Percentiles rank a stretch among this genome's conserved stretches.
Evolutionary conservation across 92 coral and sea anemone genomes (phyloP).

Genomic region (Palythoa heliodiscus): DNA sequence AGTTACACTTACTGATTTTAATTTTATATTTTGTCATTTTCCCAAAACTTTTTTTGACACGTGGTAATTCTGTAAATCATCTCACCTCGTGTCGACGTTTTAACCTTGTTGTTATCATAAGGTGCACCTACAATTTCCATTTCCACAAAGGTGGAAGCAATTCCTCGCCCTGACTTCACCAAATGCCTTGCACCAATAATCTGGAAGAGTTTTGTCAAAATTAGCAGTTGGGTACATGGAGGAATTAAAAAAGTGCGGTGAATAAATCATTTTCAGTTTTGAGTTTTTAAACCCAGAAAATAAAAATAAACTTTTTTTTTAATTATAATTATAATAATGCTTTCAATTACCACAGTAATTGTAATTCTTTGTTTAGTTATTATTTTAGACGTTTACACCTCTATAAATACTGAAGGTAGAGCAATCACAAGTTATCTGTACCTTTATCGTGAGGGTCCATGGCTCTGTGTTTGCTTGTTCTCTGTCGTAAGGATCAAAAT

Average conservation of each 20-base stretch:
- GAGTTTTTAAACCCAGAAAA: background rate
- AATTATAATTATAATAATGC: too few species aligned
- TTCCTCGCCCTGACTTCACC: conserved; percentile 94
- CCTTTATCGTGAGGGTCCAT: conserved; percentile 87
- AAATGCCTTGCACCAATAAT: conserved; percentile 90
- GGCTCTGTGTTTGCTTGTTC: conserved; percentile 85
- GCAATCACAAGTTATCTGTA: conserved; percentile 27
- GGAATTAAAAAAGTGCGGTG: too few species aligned
- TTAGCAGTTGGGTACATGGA: background rate
- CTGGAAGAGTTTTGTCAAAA: conserved; percentile 39
- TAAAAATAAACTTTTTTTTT: too few species aligned
- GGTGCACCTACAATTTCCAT: conserved; percentile 97
- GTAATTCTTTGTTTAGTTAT: too few species aligned
- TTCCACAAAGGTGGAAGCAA: conserved; percentile 96
- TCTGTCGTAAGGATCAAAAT: conserved; percentile 76
- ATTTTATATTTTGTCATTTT: too few species aligned
- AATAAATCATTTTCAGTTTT: background rate
- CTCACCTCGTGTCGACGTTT: conserved; percentile 92
- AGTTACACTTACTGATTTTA: too few species aligned
- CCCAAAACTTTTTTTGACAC: too few species aligned
- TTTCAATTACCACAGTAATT: too few species aligned
- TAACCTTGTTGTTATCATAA: conserved; percentile 85
- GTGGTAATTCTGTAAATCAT: too few species aligned
- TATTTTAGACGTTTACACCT: background rate
- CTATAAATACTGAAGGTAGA: background rate